These are phyloP conservation scores for Acomys russatus DNA, from an alignment of 2,797 vertebrate genomes.

Conservation along the genomic window DNA sequence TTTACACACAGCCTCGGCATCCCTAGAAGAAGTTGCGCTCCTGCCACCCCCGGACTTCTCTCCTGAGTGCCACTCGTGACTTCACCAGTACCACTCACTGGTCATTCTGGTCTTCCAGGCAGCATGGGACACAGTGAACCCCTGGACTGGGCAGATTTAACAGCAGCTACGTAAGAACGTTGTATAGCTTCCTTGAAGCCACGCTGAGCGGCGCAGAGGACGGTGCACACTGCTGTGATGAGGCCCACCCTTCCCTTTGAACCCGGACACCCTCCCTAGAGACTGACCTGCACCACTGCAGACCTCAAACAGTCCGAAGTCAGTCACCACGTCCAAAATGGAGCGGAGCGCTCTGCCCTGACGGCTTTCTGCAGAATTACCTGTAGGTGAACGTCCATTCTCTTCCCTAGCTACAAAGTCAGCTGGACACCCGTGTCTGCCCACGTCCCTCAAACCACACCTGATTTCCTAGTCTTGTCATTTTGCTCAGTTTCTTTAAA, in stretches of 20 bases:
- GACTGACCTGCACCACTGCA: accelerated
- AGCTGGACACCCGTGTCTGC: too few species aligned
- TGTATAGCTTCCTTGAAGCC: not conserved
- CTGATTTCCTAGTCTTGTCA: not conserved
- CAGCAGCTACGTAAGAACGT: not conserved
- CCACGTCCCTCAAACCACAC: not conserved
- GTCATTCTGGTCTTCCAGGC: not conserved
- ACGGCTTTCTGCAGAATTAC: not conserved
- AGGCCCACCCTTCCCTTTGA: not conserved
- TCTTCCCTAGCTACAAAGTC: not conserved
- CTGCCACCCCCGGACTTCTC: not conserved
- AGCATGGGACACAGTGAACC: not conserved
- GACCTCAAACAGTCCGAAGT: not conserved
- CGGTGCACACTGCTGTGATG: accelerated
- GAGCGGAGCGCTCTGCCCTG: accelerated
- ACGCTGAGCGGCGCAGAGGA: not conserved
- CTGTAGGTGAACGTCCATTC: not conserved
- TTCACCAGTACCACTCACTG: not conserved
- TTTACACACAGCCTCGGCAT: too few species aligned
- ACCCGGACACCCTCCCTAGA: not conserved
- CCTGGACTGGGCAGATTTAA: not conserved
- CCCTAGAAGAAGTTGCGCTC: not conserved
- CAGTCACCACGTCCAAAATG: not conserved
- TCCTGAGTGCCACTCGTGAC: not conserved
- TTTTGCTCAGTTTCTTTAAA: not conserved